These are phyloP conservation scores for Corythornis vintsioides DNA, from an alignment of 2,113 vertebrate genomes.

Conservation along the genomic window DNA sequence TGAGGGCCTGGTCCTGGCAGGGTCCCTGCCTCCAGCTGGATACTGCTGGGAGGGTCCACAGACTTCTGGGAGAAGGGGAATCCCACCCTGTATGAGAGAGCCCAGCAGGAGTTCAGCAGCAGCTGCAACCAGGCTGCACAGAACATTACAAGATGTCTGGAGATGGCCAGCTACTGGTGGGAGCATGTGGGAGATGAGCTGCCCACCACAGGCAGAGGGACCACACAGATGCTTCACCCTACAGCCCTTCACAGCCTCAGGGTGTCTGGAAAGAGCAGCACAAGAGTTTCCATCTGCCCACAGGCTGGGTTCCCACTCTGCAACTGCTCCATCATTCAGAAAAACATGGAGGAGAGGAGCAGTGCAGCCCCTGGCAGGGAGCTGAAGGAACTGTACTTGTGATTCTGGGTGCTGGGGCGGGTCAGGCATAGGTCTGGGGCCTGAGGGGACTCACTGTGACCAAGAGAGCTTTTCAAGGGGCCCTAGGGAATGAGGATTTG, in stretches of 20 bases:
- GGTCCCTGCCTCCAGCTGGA: background rate
- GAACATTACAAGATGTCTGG: constrained; percentile 9
- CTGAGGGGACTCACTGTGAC: background rate
- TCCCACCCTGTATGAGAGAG: background rate
- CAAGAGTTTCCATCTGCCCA: background rate
- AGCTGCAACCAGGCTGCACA: background rate
- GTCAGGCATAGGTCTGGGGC: background rate
- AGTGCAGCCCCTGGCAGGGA: background rate
- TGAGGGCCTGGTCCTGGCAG: background rate
- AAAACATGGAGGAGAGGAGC: background rate
- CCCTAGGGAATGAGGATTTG: background rate
- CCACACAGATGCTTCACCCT: accelerated
- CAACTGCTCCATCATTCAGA: background rate
- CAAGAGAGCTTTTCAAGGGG: background rate
- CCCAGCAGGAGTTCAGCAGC: background rate
- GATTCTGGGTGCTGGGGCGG: background rate
- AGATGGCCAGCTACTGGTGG: background rate
- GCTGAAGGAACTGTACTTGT: background rate
- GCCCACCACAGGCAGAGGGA: background rate
- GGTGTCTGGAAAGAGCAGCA: background rate
- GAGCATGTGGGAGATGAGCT: background rate
- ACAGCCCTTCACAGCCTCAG: background rate
- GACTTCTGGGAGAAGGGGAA: background rate
- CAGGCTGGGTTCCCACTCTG: background rate
- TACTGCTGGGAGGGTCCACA: background rate